Evolutionary conservation across 92 coral and sea anemone genomes (phyloP).

Genomic region (Galaxea fascicularis): DNA sequence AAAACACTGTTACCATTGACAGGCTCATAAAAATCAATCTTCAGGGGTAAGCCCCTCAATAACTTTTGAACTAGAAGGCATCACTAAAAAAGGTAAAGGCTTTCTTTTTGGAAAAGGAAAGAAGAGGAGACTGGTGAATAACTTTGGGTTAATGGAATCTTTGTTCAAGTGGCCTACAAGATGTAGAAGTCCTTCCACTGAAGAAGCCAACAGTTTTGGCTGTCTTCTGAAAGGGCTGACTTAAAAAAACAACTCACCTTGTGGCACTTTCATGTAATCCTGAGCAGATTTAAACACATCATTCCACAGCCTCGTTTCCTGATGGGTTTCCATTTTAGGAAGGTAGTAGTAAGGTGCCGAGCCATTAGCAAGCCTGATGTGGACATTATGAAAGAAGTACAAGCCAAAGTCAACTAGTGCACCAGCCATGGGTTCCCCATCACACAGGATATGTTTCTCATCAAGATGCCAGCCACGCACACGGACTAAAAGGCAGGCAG

Average conservation of each 20-base stretch:
- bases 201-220: too few relatives aligned
- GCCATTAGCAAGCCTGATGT: slow-evolving; percentile 78
- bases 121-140: too few relatives aligned
- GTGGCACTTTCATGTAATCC: slow-evolving; percentile 92
- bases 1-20: not conserved
- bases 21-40: too few relatives aligned
- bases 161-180: too few relatives aligned
- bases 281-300: slow-evolving; percentile 96
- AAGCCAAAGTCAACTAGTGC: slow-evolving; percentile 98
- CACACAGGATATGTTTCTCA: slow-evolving; percentile 95
- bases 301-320: slow-evolving; percentile 96
- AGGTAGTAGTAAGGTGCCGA: slow-evolving; percentile 96
- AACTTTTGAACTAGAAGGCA: too few relatives aligned
- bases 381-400: slow-evolving; percentile 94
- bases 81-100: too few relatives aligned
- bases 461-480: slow-evolving; percentile 98
- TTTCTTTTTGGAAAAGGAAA: too few relatives aligned
- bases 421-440: slow-evolving; percentile 92
- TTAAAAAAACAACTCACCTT: slow-evolving; percentile 68
- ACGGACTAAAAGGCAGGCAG: slow-evolving; percentile 88
- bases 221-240: too few relatives aligned
- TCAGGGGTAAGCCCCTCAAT: too few relatives aligned
- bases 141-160: too few relatives aligned
- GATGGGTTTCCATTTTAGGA: slow-evolving; percentile 97
- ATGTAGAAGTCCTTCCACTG: too few relatives aligned